Conservation (phyloP, 2,888 invertebrate genomes). For the Endotricha flammealis region DNA sequence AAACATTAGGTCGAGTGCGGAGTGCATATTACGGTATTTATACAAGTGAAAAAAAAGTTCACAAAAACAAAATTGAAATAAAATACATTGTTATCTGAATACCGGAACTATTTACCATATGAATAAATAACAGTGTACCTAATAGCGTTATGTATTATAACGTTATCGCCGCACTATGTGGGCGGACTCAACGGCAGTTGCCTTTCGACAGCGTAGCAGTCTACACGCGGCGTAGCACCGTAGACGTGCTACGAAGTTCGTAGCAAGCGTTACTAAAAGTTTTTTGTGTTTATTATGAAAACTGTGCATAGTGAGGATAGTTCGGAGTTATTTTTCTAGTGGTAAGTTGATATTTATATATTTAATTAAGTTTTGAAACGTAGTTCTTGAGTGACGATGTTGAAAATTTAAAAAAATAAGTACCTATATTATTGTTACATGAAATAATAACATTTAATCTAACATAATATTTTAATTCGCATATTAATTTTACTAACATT, state of each 20-base stretch:
- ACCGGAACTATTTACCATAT: no score
- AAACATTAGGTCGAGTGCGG: no score
- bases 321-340: slow-evolving; percentile 2
- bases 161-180: slow-evolving; percentile 6
- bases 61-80: no score
- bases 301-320: slow-evolving; percentile 5
- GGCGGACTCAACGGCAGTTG: slow-evolving; percentile 6
- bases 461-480: no score
- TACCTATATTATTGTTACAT: neutral
- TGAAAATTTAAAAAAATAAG: neutral
- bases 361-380: no score
- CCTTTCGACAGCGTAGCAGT: slow-evolving; percentile 2
- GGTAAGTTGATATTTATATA: slow-evolving; percentile 6
- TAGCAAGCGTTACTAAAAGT: neutral
- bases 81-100: no score
- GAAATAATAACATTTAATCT: neutral
- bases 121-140: no score
- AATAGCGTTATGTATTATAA: no score
- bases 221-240: slow-evolving; percentile 3
- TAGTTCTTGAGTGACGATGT: neutral
- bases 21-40: no score
- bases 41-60: no score
- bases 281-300: slow-evolving; percentile 3
- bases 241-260: slow-evolving; percentile 6
- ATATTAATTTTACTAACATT: no score